phyloP scores from a whole-genome alignment of 2,888 invertebrate genomes.

The Morpho achilles region DNA sequence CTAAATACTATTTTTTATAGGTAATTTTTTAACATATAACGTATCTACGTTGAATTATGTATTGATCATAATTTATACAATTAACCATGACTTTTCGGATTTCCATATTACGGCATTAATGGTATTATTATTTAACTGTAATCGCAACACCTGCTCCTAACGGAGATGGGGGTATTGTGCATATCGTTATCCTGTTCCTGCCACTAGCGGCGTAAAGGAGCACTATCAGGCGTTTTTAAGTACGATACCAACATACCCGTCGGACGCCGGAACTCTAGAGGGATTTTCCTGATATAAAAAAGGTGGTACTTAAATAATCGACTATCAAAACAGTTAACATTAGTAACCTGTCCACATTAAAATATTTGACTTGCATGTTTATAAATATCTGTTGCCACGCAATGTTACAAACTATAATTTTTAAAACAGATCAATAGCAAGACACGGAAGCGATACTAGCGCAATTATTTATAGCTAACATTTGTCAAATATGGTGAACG shows the following conservation, averaged over 20 bases:
- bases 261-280: too few relatives aligned
- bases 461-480: slow-evolving; percentile 31
- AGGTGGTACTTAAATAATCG: neutral
- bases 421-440: slow-evolving; percentile 42
- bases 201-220: too few relatives aligned
- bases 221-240: too few relatives aligned
- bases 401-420: slow-evolving; percentile 28
- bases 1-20: neutral
- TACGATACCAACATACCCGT: too few relatives aligned
- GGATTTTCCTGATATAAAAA: neutral
- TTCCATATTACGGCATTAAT: too few relatives aligned
- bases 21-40: neutral
- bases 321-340: neutral
- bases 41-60: too few relatives aligned
- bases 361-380: slow-evolving; percentile 37
- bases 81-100: too few relatives aligned
- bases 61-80: too few relatives aligned
- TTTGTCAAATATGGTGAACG: slow-evolving; percentile 22
- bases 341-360: neutral
- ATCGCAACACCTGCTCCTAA: too few relatives aligned
- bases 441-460: slow-evolving; percentile 31
- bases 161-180: too few relatives aligned
- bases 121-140: too few relatives aligned
- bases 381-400: slow-evolving; percentile 35
- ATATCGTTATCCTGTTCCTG: too few relatives aligned